phyloP scores from a whole-genome alignment of 2,797 vertebrate genomes.

The Sebastes cheni region DNA sequence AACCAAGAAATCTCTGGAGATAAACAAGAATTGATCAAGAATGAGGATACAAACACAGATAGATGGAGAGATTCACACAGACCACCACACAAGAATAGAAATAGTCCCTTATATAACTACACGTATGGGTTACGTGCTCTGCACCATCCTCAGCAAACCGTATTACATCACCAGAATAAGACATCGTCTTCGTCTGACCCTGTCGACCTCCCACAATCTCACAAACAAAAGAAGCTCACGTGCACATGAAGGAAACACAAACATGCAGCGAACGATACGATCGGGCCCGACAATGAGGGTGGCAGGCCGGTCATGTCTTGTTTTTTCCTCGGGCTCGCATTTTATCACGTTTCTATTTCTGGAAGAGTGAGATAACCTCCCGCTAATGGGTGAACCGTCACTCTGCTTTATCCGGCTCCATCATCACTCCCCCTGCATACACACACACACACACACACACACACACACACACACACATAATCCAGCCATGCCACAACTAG shows the following conservation, averaged over 20 bases:
- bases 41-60: neutral
- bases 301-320: conserved; percentile 8
- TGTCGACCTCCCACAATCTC: neutral
- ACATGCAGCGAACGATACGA: conserved; percentile 10
- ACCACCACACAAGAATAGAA: conserved; percentile 20
- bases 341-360: conserved; percentile 54
- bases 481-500: neutral
- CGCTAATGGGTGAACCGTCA: conserved; percentile 25
- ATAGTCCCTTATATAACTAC: conserved; percentile 56
- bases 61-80: neutral
- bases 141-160: conserved; percentile 20
- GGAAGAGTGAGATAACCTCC: conserved; percentile 38
- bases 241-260: conserved; percentile 8
- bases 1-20: neutral
- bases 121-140: conserved; percentile 19
- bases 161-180: conserved; percentile 50
- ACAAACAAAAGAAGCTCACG: neutral
- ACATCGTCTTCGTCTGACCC: conserved; percentile 37
- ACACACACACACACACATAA: neutral
- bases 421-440: neutral
- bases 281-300: conserved; percentile 10
- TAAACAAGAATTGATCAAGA: neutral
- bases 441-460: no score
- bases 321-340: conserved; percentile 19
- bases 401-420: conserved; percentile 20